Evolutionary conservation across 2,888 invertebrate genomes (phyloP), one percentile per base, ranked within the genome.

Genomic region (Agapostemon virescens): DNA sequence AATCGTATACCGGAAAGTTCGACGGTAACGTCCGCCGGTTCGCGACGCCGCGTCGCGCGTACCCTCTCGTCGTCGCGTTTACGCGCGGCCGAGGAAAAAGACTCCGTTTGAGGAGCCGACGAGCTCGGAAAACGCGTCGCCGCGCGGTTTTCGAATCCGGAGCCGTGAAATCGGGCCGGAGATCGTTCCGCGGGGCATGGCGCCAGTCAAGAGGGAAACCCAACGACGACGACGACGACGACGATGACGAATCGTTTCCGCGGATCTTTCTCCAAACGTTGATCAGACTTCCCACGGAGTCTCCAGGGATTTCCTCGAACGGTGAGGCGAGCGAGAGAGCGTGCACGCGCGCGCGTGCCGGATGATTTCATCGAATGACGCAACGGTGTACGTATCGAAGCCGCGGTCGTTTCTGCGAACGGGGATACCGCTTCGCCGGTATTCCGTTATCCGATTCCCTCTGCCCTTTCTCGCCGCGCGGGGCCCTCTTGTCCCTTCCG

Each of bases 281-380:
- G 70, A 40, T 76, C 73, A 71, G 36, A 68, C 64, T 61, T 72
- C 13, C 30, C 69, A 2, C 42, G 30, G 55, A 23, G 49, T 11
- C n/a, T n/a, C 36, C 33, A 13, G 69, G 74, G 74, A 72, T 81
- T 79, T 83, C 78, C 81, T 83, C 76, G 76, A 76, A 73, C 67
- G 49, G 73, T 38, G 74, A 49, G 61, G 49, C 63, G 23, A 30
- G 55, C 30, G 55, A 30, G n/a, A n/a, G n/a, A n/a, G n/a, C n/a
- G 15, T 55, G 17, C 17, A 30, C 55, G 55, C 40, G 9, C 40
- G 40, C 11, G 11, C 55, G 55, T 13, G 64, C 38, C 52, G 38
- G 84, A 86, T 88, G 87, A 87, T 89, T 88, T 88, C 85, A 88
- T 85, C 74, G 83, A 88, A 89, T 89, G 87, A 87, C 84, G 87